phyloP scores from a whole-genome alignment of 1,140 invertebrate species.

The Eupristina koningsbergeri region DNA sequence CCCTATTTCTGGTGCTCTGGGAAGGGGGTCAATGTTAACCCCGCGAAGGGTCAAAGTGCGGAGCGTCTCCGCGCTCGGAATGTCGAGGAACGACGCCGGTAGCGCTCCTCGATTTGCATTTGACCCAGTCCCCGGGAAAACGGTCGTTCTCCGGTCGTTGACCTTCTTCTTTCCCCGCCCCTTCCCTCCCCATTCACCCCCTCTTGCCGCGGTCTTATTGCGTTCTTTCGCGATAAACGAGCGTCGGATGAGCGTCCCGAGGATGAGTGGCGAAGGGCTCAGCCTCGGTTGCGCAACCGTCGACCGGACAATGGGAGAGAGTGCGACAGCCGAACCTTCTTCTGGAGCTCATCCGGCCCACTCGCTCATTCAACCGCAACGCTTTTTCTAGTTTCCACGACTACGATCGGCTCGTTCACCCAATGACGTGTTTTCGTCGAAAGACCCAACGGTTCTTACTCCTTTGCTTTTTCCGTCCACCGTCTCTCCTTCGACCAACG shows the following conservation, averaged over 20 bases:
- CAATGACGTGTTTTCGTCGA: too few relatives aligned
- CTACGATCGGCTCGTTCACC: not conserved
- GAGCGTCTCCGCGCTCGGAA: not conserved
- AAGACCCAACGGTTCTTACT: too few relatives aligned
- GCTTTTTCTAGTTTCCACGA: not conserved
- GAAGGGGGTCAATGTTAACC: constrained; percentile 36
- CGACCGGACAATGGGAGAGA: not conserved
- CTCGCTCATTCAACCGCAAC: not conserved
- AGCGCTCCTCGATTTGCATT: constrained; percentile 55
- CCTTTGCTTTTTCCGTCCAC: too few relatives aligned
- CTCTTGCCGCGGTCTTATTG: not conserved
- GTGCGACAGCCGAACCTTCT: not conserved
- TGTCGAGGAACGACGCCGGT: not conserved
- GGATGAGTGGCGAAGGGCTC: too few relatives aligned
- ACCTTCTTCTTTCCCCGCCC: not conserved
- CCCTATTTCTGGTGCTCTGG: too few relatives aligned
- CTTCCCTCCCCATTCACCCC: constrained; percentile 23
- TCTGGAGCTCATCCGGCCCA: not conserved
- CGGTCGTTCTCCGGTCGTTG: constrained; percentile 24
- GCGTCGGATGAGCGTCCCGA: not conserved
- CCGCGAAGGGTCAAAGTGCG: not conserved
- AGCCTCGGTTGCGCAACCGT: not conserved
- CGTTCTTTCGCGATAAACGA: not conserved
- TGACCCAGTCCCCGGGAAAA: constrained; percentile 58
- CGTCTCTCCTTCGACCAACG: too few relatives aligned